phyloP scores from a whole-genome alignment of 2,113 vertebrate genomes.

The Rhabdomys dilectus region DNA sequence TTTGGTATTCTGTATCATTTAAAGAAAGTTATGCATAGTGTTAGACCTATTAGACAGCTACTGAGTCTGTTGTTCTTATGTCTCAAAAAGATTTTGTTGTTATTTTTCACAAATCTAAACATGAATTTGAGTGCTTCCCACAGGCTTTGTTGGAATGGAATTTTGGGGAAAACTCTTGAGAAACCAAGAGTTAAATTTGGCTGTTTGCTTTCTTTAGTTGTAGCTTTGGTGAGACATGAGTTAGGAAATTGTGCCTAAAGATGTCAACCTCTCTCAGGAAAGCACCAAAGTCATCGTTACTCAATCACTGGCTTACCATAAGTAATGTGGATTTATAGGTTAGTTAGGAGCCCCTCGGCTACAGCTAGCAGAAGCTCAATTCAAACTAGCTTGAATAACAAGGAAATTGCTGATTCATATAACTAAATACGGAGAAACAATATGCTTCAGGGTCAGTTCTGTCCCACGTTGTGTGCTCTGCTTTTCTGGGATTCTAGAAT shows the following conservation, averaged over 20 bases:
- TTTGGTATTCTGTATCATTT: neutral
- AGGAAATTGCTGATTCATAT: neutral
- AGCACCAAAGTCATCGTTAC: neutral
- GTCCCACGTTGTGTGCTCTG: neutral
- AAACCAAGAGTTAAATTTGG: neutral
- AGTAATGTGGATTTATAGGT: neutral
- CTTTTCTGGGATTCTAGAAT: neutral
- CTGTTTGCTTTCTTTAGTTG: neutral
- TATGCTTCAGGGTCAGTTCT: neutral
- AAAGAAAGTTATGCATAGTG: neutral
- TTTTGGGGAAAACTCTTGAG: constrained; percentile 37
- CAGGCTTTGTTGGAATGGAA: constrained; percentile 43
- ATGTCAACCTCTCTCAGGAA: neutral
- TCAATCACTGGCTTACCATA: neutral
- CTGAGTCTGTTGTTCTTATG: neutral
- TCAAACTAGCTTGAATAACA: neutral
- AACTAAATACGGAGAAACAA: neutral
- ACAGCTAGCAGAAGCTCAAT: neutral
- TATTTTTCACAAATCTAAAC: constrained; percentile 5
- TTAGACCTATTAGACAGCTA: neutral
- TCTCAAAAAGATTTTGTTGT: neutral
- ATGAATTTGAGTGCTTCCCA: constrained; percentile 6
- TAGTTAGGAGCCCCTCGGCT: neutral
- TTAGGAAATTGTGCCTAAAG: neutral
- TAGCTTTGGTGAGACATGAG: neutral